Evolutionary conservation across 1,140 invertebrate genomes (phyloP), one percentile per base, ranked within the genome.

Genomic region (Cotesia typhae): DNA sequence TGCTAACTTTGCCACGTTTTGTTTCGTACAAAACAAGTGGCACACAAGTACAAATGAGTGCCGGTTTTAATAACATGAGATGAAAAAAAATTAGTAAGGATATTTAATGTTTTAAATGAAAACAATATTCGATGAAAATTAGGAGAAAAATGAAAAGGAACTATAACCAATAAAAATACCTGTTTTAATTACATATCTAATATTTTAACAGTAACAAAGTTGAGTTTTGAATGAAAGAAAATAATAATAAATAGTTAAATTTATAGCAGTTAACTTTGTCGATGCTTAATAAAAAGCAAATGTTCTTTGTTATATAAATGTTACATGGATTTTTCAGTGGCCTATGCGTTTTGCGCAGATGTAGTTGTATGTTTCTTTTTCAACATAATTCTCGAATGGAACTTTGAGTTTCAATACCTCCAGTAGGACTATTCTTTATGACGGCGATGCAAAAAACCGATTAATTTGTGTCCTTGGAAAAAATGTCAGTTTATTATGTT

Each of bases 221-320:
- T 47, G 41, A 47, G 6, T 47, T 47, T 47, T 47, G 41, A 47
- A 47, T 47, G 41, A 10, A 47, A 10, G 10, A 2, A 47, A 47
- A 28, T 28, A 47, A 47, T 41, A 41, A 10, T 2, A 47, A 47
- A 7, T 47, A 47, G 10, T 47, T 47, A 47, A 10, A 47, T 47
- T 47, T 47, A 47, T 9, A 41, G 38, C 38, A 41, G 4, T 41
- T 41, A 41, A 41, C 7, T 41, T 41, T 41, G 38, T 47, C 41
- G 10, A 47, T 47, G 41, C 41, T 47, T 47, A 47, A 2, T 47
- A 47, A 47, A 47, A 47, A 47, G 41, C 41, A 47, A 9, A 12
- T 57, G 53, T 57, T 57, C 53, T 57, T 14, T 57, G 53, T 57
- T 57, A 57, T 12, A 57, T 57, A 57, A 57, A 57, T 57, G 7